Evolutionary conservation across 2,797 vertebrate genomes (phyloP).

Genomic region (Zenarchopterus dispar): DNA sequence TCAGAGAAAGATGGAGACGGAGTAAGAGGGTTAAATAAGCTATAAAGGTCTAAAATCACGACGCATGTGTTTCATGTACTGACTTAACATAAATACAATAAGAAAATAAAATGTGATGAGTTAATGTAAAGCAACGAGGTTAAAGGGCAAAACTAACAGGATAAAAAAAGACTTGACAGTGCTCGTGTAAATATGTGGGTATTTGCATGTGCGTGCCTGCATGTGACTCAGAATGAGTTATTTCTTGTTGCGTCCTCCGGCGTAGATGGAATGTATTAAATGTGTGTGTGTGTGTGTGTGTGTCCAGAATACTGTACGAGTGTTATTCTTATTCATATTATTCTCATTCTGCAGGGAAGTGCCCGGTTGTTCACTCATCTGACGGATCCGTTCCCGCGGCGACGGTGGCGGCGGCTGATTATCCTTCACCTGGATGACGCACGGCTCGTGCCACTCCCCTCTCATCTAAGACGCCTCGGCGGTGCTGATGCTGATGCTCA

Average conservation of each 20-base stretch:
- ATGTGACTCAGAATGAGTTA: constrained; percentile 65
- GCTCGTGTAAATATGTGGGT: constrained; percentile 8
- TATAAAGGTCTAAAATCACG: constrained; percentile 6
- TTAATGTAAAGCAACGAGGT: constrained; percentile 45
- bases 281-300: constrained; percentile 19
- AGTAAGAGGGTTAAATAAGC: constrained; percentile 6
- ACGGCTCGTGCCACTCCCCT: constrained; percentile 38
- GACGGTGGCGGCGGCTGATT: constrained; percentile 62
- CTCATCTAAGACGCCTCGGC: constrained; percentile 49
- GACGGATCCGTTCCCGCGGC: constrained; percentile 58
- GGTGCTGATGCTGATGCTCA: constrained; percentile 61
- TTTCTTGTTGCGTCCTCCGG: constrained; percentile 67
- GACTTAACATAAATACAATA: no score
- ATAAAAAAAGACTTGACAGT: background rate
- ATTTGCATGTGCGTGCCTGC: constrained; percentile 20
- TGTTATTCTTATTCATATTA: constrained; percentile 59
- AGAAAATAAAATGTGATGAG: constrained; percentile 2
- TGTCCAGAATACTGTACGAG: constrained; percentile 48
- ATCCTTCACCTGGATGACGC: constrained; percentile 71
- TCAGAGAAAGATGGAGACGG: constrained; percentile 42
- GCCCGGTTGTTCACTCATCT: constrained; percentile 50
- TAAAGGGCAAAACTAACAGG: constrained; percentile 32
- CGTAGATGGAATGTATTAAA: constrained; percentile 26
- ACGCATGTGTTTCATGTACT: background rate
- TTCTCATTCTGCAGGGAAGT: constrained; percentile 62